These are phyloP conservation scores for Hydrolagus affinis DNA, from an alignment of 2,113 vertebrate genomes.

Conservation along the genomic window DNA sequence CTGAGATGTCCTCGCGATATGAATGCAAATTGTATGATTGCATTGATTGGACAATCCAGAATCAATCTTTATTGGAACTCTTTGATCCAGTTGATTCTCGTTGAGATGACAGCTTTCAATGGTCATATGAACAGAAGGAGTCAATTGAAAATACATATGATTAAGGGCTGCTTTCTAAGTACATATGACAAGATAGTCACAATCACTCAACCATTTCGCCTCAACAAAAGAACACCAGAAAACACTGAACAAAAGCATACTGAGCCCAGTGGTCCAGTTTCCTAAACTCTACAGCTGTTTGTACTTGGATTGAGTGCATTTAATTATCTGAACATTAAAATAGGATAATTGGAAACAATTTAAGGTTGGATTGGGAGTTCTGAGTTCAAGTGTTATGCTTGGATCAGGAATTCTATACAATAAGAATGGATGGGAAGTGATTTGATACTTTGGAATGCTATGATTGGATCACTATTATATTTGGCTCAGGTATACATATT, in stretches of 20 bases:
- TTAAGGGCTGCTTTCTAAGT: too few relatives aligned
- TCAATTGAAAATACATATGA: too few relatives aligned
- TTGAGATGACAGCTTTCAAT: too few relatives aligned
- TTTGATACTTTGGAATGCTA: neutral
- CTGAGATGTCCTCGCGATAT: too few relatives aligned
- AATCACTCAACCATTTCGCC: neutral
- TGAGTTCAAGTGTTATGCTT: neutral
- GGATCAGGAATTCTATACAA: neutral
- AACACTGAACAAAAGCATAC: neutral
- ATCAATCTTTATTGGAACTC: too few relatives aligned
- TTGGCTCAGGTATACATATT: neutral
- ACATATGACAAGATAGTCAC: neutral
- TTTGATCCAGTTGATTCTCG: too few relatives aligned
- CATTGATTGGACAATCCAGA: too few relatives aligned
- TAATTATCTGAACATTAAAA: neutral
- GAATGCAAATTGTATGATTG: too few relatives aligned
- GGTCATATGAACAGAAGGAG: too few relatives aligned
- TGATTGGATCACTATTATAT: slow-evolving; percentile 1
- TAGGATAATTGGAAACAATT: neutral
- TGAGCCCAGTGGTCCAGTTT: neutral
- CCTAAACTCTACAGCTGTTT: neutral
- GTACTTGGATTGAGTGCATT: neutral
- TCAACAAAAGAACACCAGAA: neutral
- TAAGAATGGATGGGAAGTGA: neutral
- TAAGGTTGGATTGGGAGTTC: neutral